These are phyloP conservation scores for Polyommatus icarus DNA, from an alignment of 2,888 invertebrate genomes.

Conservation along the genomic window DNA sequence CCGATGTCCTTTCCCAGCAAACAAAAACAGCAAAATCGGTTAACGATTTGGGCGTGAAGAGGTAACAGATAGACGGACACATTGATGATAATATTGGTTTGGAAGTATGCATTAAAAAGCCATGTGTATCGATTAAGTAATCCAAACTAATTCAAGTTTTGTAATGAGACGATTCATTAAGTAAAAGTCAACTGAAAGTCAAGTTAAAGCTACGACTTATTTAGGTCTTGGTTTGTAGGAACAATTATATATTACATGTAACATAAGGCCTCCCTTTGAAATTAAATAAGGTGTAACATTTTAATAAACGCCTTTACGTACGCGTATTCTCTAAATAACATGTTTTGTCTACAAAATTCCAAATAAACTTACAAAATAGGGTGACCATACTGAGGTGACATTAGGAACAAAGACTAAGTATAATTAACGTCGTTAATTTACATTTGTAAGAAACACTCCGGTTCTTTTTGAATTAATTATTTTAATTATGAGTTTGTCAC, in stretches of 20 bases:
- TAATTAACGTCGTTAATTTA: constrained; percentile 16
- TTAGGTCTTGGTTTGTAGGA: background rate
- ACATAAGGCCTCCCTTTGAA: background rate
- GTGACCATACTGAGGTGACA: background rate
- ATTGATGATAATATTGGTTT: no score
- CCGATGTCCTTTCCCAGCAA: no score
- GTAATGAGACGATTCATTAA: no score
- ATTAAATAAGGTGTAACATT: background rate
- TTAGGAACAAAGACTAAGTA: background rate
- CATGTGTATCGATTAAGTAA: no score
- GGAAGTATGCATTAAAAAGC: no score
- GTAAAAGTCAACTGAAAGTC: no score
- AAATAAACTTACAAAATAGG: background rate
- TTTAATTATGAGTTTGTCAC: constrained; percentile 19
- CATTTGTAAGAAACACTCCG: constrained; percentile 5
- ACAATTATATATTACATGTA: background rate
- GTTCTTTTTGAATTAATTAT: constrained; percentile 21
- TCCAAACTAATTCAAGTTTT: no score
- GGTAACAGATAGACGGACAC: no score
- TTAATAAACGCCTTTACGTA: background rate
- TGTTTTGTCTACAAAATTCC: background rate
- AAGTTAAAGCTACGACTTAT: no score
- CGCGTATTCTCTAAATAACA: background rate
- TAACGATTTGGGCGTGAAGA: no score
- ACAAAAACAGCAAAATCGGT: no score